Conservation (phyloP, 1,140 invertebrate genomes). For the Temnothorax longispinosus region DNA sequence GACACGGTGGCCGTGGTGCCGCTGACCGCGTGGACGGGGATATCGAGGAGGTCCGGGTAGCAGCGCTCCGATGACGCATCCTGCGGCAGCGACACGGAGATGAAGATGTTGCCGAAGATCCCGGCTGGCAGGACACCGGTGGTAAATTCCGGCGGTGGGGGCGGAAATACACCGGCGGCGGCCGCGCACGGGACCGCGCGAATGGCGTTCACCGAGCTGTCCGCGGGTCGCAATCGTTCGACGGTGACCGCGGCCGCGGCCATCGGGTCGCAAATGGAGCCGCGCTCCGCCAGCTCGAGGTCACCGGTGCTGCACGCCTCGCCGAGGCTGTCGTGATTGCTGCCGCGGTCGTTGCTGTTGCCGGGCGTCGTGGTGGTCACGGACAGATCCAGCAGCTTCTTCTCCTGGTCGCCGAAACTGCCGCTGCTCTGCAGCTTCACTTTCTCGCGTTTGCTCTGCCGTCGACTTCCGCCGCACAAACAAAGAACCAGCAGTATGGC, state of each 20-base stretch:
- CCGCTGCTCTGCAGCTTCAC: conserved; percentile 90
- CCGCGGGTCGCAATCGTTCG: conserved; percentile 88
- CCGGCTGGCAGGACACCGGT: conserved; percentile 87
- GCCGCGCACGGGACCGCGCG: conserved; percentile 72
- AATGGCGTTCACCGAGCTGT: conserved; percentile 68
- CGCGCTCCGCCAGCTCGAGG: conserved; percentile 86
- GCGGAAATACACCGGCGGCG: conserved; percentile 87
- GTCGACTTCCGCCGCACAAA: conserved; percentile 86
- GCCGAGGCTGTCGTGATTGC: conserved; percentile 86
- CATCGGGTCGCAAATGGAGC: conserved; percentile 81
- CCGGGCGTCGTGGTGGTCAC: conserved; percentile 92
- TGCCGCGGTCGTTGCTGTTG: conserved; percentile 80
- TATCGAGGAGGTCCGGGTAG: conserved; percentile 92
- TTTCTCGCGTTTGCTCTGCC: conserved; percentile 86
- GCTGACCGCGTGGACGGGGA: conserved; percentile 84
- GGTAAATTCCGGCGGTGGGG: conserved; percentile 89
- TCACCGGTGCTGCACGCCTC: conserved; percentile 86
- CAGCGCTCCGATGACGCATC: conserved; percentile 87
- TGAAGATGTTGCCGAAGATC: conserved; percentile 91
- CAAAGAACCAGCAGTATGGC: conserved; percentile 86
- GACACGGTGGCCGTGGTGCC: conserved; percentile 65
- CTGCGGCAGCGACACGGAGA: conserved; percentile 90
- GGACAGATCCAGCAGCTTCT: conserved; percentile 92
- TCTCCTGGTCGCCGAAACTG: conserved; percentile 94
- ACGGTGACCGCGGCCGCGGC: conserved; percentile 91